Conservation (phyloP, 2,888 invertebrate genomes). For the Scrobipalpa atriplicella region DNA sequence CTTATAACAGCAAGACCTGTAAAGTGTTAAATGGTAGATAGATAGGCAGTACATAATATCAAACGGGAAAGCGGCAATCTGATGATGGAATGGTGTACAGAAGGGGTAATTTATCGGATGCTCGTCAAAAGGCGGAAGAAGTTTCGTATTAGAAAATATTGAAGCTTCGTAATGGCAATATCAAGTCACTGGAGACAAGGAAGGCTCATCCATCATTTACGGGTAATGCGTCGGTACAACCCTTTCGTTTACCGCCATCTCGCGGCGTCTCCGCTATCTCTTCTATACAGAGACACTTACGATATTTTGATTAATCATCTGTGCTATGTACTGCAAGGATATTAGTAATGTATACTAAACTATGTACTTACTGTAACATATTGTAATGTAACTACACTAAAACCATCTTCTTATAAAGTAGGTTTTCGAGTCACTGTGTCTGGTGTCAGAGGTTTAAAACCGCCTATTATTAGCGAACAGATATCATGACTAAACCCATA, state of each 20-base stretch:
- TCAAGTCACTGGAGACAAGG: slow-evolving; percentile 55
- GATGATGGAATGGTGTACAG: slow-evolving; percentile 4
- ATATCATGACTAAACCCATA: no score
- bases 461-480: no score
- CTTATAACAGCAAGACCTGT: neutral
- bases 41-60: neutral
- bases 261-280: slow-evolving; percentile 25
- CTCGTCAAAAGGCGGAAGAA: slow-evolving; percentile 15
- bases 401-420: no score
- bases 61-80: neutral
- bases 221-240: slow-evolving; percentile 67
- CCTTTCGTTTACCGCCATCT: slow-evolving; percentile 50
- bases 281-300: slow-evolving; percentile 28
- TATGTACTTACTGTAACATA: no score
- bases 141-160: slow-evolving; percentile 9
- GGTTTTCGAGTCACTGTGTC: no score
- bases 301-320: slow-evolving; percentile 30
- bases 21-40: neutral
- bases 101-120: slow-evolving; percentile 19
- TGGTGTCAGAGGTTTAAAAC: no score
- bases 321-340: neutral
- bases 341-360: no score
- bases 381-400: no score
- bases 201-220: slow-evolving; percentile 70
- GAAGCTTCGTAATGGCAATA: slow-evolving; percentile 56